Percentiles rank a stretch among this genome's conserved stretches.
phyloP scores from a whole-genome alignment of 1,140 invertebrate genomes.

The Heliconius eleuchia region DNA sequence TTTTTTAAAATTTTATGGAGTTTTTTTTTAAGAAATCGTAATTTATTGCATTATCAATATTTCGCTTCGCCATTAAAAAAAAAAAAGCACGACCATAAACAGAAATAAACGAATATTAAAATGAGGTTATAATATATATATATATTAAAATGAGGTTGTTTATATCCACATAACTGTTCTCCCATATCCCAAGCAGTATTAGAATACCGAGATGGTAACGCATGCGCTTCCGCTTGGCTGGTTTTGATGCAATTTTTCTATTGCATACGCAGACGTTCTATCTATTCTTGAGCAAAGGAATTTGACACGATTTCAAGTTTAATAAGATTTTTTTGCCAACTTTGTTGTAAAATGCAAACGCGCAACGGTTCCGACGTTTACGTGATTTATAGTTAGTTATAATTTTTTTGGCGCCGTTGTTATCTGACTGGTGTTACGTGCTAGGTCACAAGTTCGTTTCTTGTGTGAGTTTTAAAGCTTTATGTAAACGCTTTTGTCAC shows the following conservation, averaged over 20 bases:
- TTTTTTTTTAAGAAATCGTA: too few species aligned
- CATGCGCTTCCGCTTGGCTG: slow-evolving; percentile 35
- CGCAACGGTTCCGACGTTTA: not conserved
- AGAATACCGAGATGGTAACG: slow-evolving; percentile 27
- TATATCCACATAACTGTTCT: slow-evolving; percentile 33
- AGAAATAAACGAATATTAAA: not conserved
- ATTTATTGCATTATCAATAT: too few species aligned
- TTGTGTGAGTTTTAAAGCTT: not conserved
- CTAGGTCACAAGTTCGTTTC: not conserved
- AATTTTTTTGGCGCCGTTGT: not conserved
- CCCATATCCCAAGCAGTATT: slow-evolving; percentile 26
- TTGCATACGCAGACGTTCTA: slow-evolving; percentile 36
- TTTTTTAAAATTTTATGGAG: too few species aligned
- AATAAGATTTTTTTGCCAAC: slow-evolving; percentile 8
- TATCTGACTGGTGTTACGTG: not conserved
- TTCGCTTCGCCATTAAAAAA: not conserved
- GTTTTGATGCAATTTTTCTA: slow-evolving; percentile 43
- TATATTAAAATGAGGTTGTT: slow-evolving; percentile 21
- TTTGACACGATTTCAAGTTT: slow-evolving; percentile 30
- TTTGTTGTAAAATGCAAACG: slow-evolving; percentile 1
- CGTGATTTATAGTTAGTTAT: not conserved
- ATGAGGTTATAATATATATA: too few species aligned
- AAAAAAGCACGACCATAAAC: not conserved
- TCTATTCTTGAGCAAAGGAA: slow-evolving; percentile 17
- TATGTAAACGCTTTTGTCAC: not conserved